These are phyloP conservation scores for Sinodicranocentrus sp. DNA, from an alignment of 2,888 invertebrate genomes.

Conservation along the genomic window DNA sequence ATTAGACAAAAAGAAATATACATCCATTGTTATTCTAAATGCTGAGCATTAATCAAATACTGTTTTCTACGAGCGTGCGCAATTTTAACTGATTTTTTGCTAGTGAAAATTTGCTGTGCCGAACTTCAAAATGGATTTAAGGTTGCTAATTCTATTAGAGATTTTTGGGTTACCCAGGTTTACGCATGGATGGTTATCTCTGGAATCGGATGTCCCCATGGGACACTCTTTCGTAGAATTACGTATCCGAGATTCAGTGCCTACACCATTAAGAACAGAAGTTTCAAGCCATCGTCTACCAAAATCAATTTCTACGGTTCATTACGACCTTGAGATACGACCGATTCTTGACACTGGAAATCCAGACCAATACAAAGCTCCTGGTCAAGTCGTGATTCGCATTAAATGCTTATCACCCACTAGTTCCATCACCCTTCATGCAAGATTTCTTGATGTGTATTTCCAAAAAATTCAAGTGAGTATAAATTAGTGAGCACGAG, in stretches of 20 bases:
- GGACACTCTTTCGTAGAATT: background rate
- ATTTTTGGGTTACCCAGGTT: too few relatives aligned
- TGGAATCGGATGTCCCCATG: background rate
- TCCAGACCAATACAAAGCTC: background rate
- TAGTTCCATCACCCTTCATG: conserved; percentile 13
- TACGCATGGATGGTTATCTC: too few relatives aligned
- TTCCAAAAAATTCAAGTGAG: background rate
- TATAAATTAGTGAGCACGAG: too few relatives aligned
- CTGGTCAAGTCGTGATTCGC: conserved; percentile 15
- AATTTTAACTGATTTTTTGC: too few relatives aligned
- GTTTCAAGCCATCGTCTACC: conserved; percentile 17
- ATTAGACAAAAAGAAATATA: too few relatives aligned
- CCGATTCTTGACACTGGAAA: conserved; percentile 12
- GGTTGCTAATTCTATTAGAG: too few relatives aligned
- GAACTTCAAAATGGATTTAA: too few relatives aligned
- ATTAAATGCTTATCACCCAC: conserved; percentile 6
- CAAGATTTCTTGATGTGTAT: background rate
- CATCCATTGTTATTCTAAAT: too few relatives aligned
- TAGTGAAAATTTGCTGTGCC: too few relatives aligned
- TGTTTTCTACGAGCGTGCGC: too few relatives aligned
- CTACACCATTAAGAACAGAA: background rate
- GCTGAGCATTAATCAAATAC: too few relatives aligned
- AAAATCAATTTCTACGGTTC: background rate
- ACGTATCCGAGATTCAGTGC: background rate
- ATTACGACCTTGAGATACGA: conserved; percentile 26